Base-by-base conservation (phyloP, 1,140 invertebrate genomes). In the Hestina assimilis region DNA sequence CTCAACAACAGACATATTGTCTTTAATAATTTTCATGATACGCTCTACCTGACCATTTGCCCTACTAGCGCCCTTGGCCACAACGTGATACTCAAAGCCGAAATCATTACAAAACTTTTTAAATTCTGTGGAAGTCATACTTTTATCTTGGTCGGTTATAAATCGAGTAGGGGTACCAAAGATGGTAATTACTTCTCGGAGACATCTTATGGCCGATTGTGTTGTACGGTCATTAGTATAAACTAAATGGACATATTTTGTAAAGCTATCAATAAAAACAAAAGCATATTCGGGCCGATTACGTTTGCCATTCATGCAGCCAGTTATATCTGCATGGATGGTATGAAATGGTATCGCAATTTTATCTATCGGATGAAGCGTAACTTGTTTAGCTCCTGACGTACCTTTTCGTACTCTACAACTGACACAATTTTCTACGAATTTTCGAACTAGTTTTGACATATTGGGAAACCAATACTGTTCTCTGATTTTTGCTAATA, bases 351-450 rank as follows among this genome's bases (percentile, higher is more conserved):
- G 74, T 6, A 64, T 33, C 5, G 55, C 1, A 6, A 61, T 21
- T 62, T 75, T 70, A 6, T 66, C 55, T 15, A 73, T 70, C 5
- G 71, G 71, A 14, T 70, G 62, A 12, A 73, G 41, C 1, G 51
- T 12, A 7, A 66, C 15, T 33, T 70, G 71, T 35, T 33, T 53
- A 15, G 57, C 46, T 21, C 70, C 66, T n/a, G 63, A 69, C 6
- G 19, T 8, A 0, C 55, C 54, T 48, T 75, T 79, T 6, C 55
- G 21, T 20, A 69, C 33, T 64, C 53, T 54, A 57, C 76, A 80
- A 19, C 8, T 57, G 21, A 26, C n/a, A 8, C 62, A 20, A 11
- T 21, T 12, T 9, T 12, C 42, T 9, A 64, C 47, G 56, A 62
- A 72, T 45, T 64, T 72, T 57, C 57, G 50, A 14, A 70, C 64